Percentiles rank a stretch among this genome's conserved stretches.
Evolutionary conservation across 2,888 invertebrate genomes (phyloP).

Genomic region (Gortyna flavago): DNA sequence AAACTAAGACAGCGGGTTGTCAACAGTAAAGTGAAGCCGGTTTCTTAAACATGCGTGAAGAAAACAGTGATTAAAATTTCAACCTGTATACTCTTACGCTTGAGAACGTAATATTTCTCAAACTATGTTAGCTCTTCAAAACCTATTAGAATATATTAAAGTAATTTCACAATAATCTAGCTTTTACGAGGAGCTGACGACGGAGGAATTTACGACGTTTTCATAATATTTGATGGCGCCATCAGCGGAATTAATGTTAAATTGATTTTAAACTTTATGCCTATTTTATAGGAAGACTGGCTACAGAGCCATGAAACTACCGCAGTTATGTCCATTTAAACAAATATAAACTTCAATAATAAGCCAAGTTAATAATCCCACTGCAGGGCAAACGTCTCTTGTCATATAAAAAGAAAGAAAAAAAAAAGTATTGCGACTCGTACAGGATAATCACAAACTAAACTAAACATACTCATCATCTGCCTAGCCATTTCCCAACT

Average conservation of each 20-base stretch:
- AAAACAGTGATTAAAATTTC: no score
- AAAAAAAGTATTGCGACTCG: no score
- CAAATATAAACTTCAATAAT: neutral
- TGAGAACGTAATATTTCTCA: neutral
- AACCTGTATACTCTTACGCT: no score
- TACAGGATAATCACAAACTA: no score
- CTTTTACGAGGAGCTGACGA: conserved; percentile 32
- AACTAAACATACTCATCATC: no score
- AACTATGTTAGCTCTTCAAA: neutral
- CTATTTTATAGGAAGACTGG: neutral
- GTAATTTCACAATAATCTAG: conserved; percentile 40
- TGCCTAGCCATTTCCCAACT: no score
- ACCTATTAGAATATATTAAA: conserved; percentile 31
- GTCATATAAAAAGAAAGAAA: neutral
- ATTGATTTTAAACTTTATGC: conserved; percentile 51
- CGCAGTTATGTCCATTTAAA: neutral
- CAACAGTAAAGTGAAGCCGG: no score
- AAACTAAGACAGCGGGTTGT: no score
- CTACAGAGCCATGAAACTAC: neutral
- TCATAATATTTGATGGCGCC: conserved; percentile 31
- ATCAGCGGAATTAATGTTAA: conserved; percentile 32
- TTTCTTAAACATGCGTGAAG: no score
- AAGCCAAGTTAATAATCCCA: neutral
- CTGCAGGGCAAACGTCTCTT: neutral
- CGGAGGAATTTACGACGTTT: conserved; percentile 36